Percentiles rank a stretch among this genome's conserved stretches.
Evolutionary conservation across 2,113 vertebrate species (phyloP).

Genomic region (Stegastes partitus): DNA sequence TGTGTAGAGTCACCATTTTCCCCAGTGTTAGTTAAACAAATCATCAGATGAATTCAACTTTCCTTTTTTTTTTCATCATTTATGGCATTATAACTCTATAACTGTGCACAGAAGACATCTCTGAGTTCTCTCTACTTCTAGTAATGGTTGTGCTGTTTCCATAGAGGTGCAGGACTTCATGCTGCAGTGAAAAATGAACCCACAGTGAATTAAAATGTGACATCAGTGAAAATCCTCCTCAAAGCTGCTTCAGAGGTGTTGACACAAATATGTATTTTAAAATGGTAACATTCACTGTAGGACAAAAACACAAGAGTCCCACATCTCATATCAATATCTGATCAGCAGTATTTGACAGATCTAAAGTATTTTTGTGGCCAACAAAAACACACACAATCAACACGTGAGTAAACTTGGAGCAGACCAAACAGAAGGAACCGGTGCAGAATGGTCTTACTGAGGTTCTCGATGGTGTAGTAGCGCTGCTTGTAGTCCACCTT

Average conservation of each 20-base stretch:
- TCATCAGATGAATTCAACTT: neutral
- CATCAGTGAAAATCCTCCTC: too few species aligned
- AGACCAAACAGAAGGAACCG: neutral
- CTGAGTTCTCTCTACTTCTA: too few species aligned
- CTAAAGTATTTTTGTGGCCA: neutral
- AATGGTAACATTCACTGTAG: constrained; percentile 2
- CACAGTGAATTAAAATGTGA: too few species aligned
- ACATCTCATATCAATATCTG: neutral
- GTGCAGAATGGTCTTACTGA: constrained; percentile 84
- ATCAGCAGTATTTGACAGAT: neutral
- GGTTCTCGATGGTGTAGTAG: constrained; percentile 97
- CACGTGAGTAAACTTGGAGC: neutral
- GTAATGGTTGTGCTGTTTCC: too few species aligned
- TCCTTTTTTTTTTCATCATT: too few species aligned
- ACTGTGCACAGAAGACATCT: too few species aligned
- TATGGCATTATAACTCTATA: too few species aligned
- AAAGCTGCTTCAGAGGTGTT: too few species aligned
- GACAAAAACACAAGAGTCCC: neutral
- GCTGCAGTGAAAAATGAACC: too few species aligned
- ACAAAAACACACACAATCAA: neutral
- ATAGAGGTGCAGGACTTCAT: too few species aligned
- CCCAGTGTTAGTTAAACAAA: too few species aligned
- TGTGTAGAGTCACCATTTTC: too few species aligned
- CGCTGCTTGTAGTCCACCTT: constrained; percentile 98
- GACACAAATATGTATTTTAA: neutral